phyloP scores from a whole-genome alignment of 23 tunicate genomes.

The Oikopleura vanhoeffeni region DNA sequence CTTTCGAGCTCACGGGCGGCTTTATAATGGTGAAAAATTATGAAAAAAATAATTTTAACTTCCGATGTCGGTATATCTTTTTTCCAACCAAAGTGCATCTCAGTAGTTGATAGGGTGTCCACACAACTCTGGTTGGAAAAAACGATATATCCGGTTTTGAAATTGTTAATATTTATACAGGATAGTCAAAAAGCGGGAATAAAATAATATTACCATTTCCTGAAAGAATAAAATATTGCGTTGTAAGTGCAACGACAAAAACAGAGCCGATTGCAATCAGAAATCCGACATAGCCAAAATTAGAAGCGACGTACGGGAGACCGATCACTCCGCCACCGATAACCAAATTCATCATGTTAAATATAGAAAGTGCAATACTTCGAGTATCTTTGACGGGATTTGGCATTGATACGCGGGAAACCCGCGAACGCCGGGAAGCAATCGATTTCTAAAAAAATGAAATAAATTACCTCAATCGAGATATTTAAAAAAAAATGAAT shows the following conservation, averaged over 20 bases:
- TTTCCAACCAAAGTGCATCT: too few relatives aligned
- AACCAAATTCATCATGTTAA: background rate
- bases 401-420: background rate
- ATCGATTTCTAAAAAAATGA: background rate
- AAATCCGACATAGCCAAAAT: background rate
- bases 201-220: background rate
- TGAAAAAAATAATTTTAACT: too few relatives aligned
- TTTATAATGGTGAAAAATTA: background rate
- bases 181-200: too few relatives aligned
- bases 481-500: too few relatives aligned
- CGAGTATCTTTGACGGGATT: background rate
- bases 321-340: background rate
- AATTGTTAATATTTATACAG: too few relatives aligned
- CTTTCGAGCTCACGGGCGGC: background rate
- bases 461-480: too few relatives aligned
- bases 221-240: background rate
- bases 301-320: background rate
- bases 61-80: too few relatives aligned
- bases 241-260: background rate
- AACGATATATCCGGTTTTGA: too few relatives aligned
- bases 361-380: background rate
- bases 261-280: background rate
- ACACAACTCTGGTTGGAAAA: too few relatives aligned
- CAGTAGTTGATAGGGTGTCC: too few relatives aligned
- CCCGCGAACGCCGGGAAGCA: background rate